Evolutionary conservation across 53 echinoderm and acorn worm genomes (phyloP).

Genomic region (Luidia sarsii): DNA sequence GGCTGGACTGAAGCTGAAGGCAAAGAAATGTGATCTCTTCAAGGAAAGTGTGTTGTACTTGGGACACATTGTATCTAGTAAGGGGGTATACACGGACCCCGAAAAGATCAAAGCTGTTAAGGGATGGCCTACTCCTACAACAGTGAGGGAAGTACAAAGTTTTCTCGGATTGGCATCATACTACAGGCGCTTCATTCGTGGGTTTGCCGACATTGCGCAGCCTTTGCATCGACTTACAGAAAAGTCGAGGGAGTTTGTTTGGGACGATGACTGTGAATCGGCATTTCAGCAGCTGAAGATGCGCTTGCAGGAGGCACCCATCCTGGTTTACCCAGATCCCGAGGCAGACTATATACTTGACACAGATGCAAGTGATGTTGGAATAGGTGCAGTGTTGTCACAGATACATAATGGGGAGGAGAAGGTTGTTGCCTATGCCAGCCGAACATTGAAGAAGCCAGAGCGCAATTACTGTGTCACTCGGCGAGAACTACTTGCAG

Average conservation of each 20-base stretch:
- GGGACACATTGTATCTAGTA: neutral
- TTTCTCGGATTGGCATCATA: constrained; percentile 5
- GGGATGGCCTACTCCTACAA: neutral
- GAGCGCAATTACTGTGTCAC: constrained; percentile 10
- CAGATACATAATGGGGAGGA: constrained; percentile 2
- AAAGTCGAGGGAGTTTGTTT: neutral
- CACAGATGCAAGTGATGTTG: constrained; percentile 61
- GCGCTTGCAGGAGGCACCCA: neutral
- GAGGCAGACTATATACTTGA: constrained; percentile 25
- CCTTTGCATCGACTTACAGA: neutral
- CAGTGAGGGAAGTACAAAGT: neutral
- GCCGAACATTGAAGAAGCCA: constrained; percentile 1
- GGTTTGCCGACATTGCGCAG: neutral
- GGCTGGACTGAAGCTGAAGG: neutral
- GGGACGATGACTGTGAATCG: neutral
- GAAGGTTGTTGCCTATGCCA: constrained; percentile 9
- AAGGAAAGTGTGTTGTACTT: neutral
- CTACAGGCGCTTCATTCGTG: neutral
- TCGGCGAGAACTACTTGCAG: neutral
- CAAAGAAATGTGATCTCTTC: neutral
- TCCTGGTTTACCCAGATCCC: no score
- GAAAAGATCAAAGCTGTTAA: neutral
- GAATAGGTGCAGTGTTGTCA: constrained; percentile 42
- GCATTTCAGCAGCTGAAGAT: neutral
- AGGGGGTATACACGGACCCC: neutral